Percentiles rank a stretch among this genome's conserved stretches.
Evolutionary conservation across 1,140 invertebrate species (phyloP).

Genomic region (Ptiloglossa arizonensis): DNA sequence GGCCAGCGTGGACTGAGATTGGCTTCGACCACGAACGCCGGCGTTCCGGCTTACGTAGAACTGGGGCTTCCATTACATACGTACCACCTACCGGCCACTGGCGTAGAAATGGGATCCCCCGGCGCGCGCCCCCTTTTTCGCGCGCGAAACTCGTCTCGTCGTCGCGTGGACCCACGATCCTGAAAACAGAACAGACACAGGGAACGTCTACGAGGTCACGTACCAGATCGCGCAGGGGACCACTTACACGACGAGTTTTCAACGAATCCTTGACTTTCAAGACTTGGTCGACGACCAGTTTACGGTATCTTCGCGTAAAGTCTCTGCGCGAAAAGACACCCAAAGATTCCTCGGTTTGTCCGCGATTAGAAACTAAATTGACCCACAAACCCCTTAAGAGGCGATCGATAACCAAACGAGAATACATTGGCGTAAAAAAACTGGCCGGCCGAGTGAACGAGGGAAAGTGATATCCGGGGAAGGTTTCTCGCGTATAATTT

Average conservation of each 20-base stretch:
- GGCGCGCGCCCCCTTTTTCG: not conserved
- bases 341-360: too few species aligned
- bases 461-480: not conserved
- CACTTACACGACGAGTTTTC: too few species aligned
- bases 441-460: fast-evolving
- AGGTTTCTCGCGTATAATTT: not conserved
- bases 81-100: constrained; percentile 53
- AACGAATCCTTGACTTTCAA: too few species aligned
- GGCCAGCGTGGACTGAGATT: constrained; percentile 71
- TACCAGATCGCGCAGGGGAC: too few species aligned
- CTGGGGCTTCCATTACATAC: constrained; percentile 58
- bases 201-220: too few species aligned
- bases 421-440: not conserved
- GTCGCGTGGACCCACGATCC: too few species aligned
- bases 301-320: too few species aligned
- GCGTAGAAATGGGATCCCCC: constrained; percentile 25
- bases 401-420: not conserved
- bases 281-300: too few species aligned
- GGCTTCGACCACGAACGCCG: constrained; percentile 60
- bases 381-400: not conserved
- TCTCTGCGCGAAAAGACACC: too few species aligned
- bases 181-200: too few species aligned
- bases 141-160: too few species aligned
- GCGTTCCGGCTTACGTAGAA: constrained; percentile 58
- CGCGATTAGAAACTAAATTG: too few species aligned